Conservation (phyloP, 2,113 vertebrate genomes). For the Etia nguti region DNA sequence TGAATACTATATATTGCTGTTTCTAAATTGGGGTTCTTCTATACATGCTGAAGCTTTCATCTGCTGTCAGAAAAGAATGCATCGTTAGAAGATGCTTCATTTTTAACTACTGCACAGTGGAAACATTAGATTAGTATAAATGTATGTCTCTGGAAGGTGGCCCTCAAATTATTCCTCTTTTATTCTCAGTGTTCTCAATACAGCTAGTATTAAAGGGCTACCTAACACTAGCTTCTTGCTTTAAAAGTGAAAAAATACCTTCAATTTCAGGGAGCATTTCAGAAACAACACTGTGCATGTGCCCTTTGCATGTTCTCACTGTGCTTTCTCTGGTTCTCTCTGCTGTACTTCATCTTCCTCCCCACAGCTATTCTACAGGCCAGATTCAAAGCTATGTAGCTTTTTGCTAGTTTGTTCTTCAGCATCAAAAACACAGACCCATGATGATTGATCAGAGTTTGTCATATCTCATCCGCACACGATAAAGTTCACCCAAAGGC, state of each 20-base stretch:
- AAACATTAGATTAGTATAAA: not conserved
- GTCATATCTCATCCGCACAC: not conserved
- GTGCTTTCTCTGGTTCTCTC: not conserved
- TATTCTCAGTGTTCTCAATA: not conserved
- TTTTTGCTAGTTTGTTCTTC: not conserved
- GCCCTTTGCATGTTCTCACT: not conserved
- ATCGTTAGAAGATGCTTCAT: not conserved
- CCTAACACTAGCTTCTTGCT: not conserved
- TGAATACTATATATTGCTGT: conserved; percentile 81
- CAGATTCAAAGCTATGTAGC: not conserved
- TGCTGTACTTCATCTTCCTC: not conserved
- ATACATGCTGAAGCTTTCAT: conserved; percentile 94
- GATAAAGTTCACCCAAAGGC: not conserved
- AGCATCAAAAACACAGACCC: not conserved
- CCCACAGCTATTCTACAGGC: not conserved
- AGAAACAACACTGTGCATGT: not conserved
- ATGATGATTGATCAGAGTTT: not conserved
- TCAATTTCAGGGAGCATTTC: not conserved
- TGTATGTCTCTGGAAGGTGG: not conserved
- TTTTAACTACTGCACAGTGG: not conserved
- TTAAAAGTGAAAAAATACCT: not conserved
- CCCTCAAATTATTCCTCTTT: not conserved
- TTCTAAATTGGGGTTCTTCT: conserved; percentile 95
- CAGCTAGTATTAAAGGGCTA: not conserved
- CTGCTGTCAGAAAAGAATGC: conserved; percentile 76